Percentiles rank a stretch among this genome's conserved stretches.
Evolutionary conservation across 1,140 invertebrate species (phyloP).

Genomic region (Mizuhopecten yessoensis): DNA sequence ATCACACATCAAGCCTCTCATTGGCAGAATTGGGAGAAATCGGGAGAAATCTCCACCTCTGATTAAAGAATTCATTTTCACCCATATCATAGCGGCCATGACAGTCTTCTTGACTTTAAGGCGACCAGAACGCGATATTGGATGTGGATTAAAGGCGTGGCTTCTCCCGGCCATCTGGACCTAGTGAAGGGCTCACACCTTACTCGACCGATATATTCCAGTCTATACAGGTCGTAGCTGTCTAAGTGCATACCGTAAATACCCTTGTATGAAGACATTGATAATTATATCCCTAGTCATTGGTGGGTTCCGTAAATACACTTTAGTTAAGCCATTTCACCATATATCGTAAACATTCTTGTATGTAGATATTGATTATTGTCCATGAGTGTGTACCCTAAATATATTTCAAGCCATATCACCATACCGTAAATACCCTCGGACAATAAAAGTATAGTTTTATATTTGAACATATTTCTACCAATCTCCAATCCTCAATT

Average conservation of each 20-base stretch:
- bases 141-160: background rate
- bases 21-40: background rate
- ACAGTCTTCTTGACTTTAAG: background rate
- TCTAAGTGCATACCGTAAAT: background rate
- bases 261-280: background rate
- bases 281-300: background rate
- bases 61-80: constrained; percentile 16
- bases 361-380: no score
- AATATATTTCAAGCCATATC: no score
- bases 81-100: background rate
- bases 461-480: no score
- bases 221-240: background rate
- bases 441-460: no score
- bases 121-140: background rate
- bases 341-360: no score
- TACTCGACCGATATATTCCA: no score
- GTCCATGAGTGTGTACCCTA: no score
- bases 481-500: no score
- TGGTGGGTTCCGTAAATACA: background rate
- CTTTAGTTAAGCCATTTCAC: no score
- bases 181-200: background rate
- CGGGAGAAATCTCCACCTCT: background rate
- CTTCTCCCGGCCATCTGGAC: background rate
- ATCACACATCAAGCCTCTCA: constrained; percentile 11
- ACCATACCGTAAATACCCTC: no score